Evolutionary conservation across 2,888 invertebrate genomes (phyloP).

Genomic region (Creontiades dilutus): DNA sequence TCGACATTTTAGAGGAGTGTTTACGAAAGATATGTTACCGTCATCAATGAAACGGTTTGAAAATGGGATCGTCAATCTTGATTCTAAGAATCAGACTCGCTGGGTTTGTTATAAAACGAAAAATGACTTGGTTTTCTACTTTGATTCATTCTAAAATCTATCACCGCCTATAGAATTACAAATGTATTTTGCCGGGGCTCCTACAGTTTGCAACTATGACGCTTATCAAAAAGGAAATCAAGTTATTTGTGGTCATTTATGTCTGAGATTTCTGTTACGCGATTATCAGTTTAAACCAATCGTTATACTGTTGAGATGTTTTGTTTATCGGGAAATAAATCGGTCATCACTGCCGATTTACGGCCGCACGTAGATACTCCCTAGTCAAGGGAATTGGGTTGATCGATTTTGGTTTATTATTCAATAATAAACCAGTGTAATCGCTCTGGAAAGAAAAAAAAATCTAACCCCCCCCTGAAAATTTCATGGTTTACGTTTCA

Average conservation of each 20-base stretch:
- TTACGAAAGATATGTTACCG: background rate
- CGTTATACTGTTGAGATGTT: background rate
- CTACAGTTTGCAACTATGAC: background rate
- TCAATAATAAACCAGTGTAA: too few species aligned
- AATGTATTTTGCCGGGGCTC: background rate
- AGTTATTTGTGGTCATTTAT: background rate
- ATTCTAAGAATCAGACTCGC: background rate
- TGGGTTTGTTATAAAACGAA: background rate
- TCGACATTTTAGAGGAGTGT: background rate
- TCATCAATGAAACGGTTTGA: background rate
- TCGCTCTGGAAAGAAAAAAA: too few species aligned
- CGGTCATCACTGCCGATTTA: background rate
- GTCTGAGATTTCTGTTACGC: background rate
- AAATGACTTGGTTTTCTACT: background rate
- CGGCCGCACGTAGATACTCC: background rate
- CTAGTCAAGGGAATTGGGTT: background rate
- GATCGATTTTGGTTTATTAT: background rate
- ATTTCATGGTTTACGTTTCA: too few species aligned
- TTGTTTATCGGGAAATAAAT: slow-evolving; percentile 9
- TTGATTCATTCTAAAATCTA: background rate
- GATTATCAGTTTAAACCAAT: background rate
- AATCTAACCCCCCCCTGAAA: too few species aligned
- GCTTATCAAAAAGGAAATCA: background rate
- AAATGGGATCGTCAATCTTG: background rate
- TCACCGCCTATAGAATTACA: background rate